These are phyloP conservation scores for Prionace glauca DNA, from an alignment of 2,797 vertebrate genomes.

Conservation along the genomic window DNA sequence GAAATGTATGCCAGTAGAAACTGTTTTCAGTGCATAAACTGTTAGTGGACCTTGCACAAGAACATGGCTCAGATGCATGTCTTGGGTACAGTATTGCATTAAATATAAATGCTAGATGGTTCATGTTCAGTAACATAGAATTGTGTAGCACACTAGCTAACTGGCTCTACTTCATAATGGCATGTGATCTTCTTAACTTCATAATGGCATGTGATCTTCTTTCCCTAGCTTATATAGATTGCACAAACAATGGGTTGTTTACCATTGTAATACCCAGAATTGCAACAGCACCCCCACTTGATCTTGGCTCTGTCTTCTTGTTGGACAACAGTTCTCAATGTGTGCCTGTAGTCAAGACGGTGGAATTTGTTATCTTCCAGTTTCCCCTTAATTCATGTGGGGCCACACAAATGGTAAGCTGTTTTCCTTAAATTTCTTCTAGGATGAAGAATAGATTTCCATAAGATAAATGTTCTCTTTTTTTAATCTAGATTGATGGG, in stretches of 20 bases:
- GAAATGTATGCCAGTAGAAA: too few relatives aligned
- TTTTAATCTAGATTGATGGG: constrained; percentile 43
- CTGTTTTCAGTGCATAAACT: too few relatives aligned
- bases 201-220: background rate
- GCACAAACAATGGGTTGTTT: background rate
- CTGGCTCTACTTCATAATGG: background rate
- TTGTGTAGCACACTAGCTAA: background rate
- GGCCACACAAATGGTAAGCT: constrained; percentile 48
- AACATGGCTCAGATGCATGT: too few relatives aligned
- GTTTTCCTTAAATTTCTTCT: background rate
- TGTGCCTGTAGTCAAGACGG: constrained; percentile 43
- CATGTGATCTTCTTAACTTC: background rate
- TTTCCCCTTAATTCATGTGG: constrained; percentile 54
- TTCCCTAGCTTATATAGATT: constrained; percentile 1
- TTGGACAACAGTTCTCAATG: constrained; percentile 41
- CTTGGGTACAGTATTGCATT: too few relatives aligned
- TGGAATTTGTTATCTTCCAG: constrained; percentile 47
- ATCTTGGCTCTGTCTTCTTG: background rate
- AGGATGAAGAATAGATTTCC: background rate
- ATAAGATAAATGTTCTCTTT: background rate
- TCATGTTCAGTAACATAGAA: too few relatives aligned
- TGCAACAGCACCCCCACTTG: background rate
- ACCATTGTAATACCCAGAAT: background rate
- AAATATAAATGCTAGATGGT: too few relatives aligned
- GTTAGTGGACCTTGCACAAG: too few relatives aligned